These are phyloP conservation scores for Pentalonia nigronervosa DNA, from an alignment of 1,140 invertebrate genomes.

Conservation along the genomic window DNA sequence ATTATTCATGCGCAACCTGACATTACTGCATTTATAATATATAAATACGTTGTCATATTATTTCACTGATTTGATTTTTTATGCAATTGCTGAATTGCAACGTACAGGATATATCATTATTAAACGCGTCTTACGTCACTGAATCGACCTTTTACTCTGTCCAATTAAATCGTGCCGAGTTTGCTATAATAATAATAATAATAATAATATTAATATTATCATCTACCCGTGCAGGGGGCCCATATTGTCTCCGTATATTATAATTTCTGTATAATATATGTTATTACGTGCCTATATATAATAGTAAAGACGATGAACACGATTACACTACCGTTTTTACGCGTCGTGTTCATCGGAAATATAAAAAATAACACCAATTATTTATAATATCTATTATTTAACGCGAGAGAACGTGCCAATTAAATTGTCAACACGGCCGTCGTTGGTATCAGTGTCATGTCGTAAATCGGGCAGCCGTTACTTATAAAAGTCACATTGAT, in stretches of 20 bases:
- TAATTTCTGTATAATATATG: neutral
- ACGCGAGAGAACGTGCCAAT: neutral
- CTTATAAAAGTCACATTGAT: neutral
- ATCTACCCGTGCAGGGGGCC: neutral
- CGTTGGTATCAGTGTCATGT: neutral
- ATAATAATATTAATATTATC: neutral
- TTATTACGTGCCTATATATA: neutral
- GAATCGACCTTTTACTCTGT: neutral
- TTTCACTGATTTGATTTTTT: neutral
- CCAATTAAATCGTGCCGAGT: neutral
- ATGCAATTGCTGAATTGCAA: neutral
- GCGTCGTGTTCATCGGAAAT: neutral
- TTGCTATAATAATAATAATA: neutral
- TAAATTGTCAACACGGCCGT: neutral
- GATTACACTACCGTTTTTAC: neutral
- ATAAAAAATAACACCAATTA: neutral
- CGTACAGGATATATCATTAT: neutral
- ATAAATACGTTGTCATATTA: neutral
- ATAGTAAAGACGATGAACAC: neutral
- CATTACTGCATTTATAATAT: too few species aligned
- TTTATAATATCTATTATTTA: neutral
- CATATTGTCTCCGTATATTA: neutral
- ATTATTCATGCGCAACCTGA: neutral
- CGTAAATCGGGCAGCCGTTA: neutral
- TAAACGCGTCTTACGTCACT: neutral